phyloP scores from a whole-genome alignment of 2,888 invertebrate species.

The Drosophila histrio region DNA sequence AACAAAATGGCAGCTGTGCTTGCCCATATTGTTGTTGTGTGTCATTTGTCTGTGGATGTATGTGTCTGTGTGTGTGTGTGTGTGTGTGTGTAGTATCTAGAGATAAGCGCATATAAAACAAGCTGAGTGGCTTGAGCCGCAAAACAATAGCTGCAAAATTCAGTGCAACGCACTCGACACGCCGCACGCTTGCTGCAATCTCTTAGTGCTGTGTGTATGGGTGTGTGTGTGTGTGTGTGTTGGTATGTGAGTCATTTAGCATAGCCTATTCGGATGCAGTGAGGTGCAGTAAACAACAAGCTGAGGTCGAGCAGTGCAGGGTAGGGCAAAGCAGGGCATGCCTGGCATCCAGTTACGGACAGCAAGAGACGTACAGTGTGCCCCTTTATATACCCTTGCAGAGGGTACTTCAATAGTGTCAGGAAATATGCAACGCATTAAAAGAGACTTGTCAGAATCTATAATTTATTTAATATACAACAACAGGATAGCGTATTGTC shows the following conservation, averaged over 20 bases:
- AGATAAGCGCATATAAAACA: conserved; percentile 80
- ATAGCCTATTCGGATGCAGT: conserved; percentile 57
- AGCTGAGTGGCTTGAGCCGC: conserved; percentile 67
- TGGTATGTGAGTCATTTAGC: conserved; percentile 68
- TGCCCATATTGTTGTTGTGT: conserved; percentile 6
- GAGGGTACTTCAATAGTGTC: not conserved
- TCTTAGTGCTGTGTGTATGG: not conserved
- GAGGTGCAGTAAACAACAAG: conserved; percentile 58
- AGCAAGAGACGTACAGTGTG: conserved; percentile 20
- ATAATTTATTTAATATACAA: too few species aligned
- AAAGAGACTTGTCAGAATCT: not conserved
- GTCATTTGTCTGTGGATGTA: conserved; percentile 2
- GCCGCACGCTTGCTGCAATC: conserved; percentile 31
- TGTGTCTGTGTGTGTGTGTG: not conserved
- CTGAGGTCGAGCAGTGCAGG: conserved; percentile 39
- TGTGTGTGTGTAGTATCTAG: conserved; percentile 38
- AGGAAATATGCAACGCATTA: not conserved
- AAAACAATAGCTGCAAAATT: conserved; percentile 78
- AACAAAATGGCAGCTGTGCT: conserved; percentile 57
- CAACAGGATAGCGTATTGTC: too few species aligned
- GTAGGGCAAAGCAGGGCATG: conserved; percentile 17
- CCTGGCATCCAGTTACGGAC: conserved; percentile 3
- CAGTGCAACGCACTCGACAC: conserved; percentile 81
- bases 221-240: conserved; percentile 13
- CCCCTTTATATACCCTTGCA: conserved; percentile 15